Evolutionary conservation across 53 echinoderm and acorn worm species (phyloP).

Genomic region (Apostichopus leukothele): DNA sequence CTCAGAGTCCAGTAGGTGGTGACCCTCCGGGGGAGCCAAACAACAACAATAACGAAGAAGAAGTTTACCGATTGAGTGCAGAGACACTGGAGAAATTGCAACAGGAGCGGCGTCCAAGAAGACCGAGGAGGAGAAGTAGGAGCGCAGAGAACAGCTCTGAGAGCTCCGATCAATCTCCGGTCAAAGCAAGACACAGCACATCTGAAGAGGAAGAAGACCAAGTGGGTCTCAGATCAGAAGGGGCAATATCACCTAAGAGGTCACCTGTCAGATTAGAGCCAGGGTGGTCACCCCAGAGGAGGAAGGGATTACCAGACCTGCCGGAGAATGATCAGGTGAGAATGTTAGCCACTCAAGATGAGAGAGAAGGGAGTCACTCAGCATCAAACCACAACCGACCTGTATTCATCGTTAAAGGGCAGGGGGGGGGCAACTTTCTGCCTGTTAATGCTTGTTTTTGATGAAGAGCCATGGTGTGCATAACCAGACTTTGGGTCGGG

Average conservation of each 20-base stretch:
- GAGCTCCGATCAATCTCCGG: slow-evolving; percentile 21
- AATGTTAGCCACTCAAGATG: neutral
- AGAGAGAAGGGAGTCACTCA: neutral
- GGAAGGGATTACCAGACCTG: slow-evolving; percentile 14
- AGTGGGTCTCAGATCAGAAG: slow-evolving; percentile 12
- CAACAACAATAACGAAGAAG: slow-evolving; percentile 12
- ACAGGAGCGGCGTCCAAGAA: slow-evolving; percentile 10
- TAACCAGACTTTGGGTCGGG: too few species aligned
- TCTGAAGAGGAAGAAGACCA: slow-evolving; percentile 25
- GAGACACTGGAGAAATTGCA: slow-evolving; percentile 31
- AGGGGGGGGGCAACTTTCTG: too few species aligned
- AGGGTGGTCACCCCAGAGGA: slow-evolving; percentile 23
- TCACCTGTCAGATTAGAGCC: slow-evolving; percentile 1
- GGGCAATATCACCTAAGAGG: neutral
- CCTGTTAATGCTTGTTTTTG: too few species aligned
- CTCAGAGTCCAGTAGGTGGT: neutral
- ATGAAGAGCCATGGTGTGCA: too few species aligned
- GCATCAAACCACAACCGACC: neutral
- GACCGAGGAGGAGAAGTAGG: slow-evolving; percentile 5
- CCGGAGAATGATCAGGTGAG: slow-evolving; percentile 44
- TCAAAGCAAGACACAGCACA: slow-evolving; percentile 4
- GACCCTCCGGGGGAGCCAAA: slow-evolving; percentile 3
- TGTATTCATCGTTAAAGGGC: too few species aligned
- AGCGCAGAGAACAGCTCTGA: slow-evolving; percentile 15
- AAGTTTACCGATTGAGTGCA: slow-evolving; percentile 23